A percentile compares a stretch with the other conserved stretches of the same genome.
Evolutionary conservation across 2,797 vertebrate genomes (phyloP).

Genomic region (Muraenolepis orangiensis): DNA sequence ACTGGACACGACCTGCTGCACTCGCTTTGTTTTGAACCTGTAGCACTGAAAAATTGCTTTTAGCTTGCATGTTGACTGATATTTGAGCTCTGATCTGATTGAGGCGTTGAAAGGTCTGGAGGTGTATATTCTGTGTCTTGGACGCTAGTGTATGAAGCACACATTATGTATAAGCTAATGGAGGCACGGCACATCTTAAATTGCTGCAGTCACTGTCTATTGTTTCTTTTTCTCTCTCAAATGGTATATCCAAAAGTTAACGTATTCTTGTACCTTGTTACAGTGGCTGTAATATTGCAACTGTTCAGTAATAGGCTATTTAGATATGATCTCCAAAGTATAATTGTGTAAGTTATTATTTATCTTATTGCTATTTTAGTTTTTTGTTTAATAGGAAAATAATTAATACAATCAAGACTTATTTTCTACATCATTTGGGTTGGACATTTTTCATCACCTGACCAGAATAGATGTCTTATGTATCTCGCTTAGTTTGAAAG

Average conservation of each 20-base stretch:
- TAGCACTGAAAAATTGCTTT: slow-evolving; percentile 54
- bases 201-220: slow-evolving; percentile 38
- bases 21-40: slow-evolving; percentile 60
- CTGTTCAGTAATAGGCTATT: slow-evolving; percentile 42
- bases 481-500: slow-evolving; percentile 67
- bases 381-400: slow-evolving; percentile 47
- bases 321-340: slow-evolving; percentile 53
- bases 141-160: slow-evolving; percentile 62
- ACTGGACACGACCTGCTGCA: slow-evolving; percentile 37
- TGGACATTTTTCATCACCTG: slow-evolving; percentile 43
- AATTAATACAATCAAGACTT: slow-evolving; percentile 50
- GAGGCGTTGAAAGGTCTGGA: slow-evolving; percentile 56
- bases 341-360: slow-evolving; percentile 45
- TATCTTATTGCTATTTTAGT: slow-evolving; percentile 41
- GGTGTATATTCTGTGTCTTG: slow-evolving; percentile 53
- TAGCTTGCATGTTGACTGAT: slow-evolving; percentile 66
- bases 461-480: slow-evolving; percentile 59
- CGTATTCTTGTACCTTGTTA: slow-evolving; percentile 48
- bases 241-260: slow-evolving; percentile 39
- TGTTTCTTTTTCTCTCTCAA: slow-evolving; percentile 49
- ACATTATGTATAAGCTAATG: slow-evolving; percentile 52
- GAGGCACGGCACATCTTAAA: slow-evolving; percentile 37
- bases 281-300: slow-evolving; percentile 57
- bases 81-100: slow-evolving; percentile 48
- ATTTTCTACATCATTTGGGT: slow-evolving; percentile 38